These are phyloP conservation scores for Halcyon badia DNA, from an alignment of 2,797 vertebrate genomes.

Conservation along the genomic window DNA sequence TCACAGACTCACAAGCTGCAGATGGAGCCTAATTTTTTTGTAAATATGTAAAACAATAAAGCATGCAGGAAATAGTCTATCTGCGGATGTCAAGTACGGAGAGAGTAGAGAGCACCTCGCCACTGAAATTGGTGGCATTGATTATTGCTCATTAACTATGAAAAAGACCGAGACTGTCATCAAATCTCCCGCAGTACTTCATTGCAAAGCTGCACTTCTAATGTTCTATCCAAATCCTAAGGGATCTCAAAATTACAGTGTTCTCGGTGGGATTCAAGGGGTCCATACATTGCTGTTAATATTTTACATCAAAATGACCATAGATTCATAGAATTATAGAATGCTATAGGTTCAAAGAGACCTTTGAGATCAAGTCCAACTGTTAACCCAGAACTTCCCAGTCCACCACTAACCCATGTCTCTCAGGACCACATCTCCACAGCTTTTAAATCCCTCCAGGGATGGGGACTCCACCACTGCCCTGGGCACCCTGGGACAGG, in stretches of 20 bases:
- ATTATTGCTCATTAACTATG: neutral
- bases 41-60: slow-evolving; percentile 24
- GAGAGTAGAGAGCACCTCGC: neutral
- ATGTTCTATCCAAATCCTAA: neutral
- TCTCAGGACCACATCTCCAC: neutral
- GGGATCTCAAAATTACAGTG: neutral
- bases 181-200: neutral
- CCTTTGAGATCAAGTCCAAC: neutral
- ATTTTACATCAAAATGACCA: neutral
- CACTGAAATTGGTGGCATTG: neutral
- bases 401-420: neutral
- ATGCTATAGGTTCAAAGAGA: neutral
- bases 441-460: neutral
- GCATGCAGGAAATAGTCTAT: neutral
- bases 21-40: slow-evolving; percentile 36
- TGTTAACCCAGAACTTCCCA: neutral
- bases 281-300: neutral
- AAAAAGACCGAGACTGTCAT: neutral
- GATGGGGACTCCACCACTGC: neutral
- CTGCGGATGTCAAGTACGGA: neutral
- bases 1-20: slow-evolving; percentile 28
- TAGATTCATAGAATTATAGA: neutral
- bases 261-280: neutral
- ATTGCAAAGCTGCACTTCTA: neutral
- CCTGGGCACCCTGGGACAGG: neutral